phyloP scores from a whole-genome alignment of 2,113 vertebrate species.

The Nerophis lumbriciformis region DNA sequence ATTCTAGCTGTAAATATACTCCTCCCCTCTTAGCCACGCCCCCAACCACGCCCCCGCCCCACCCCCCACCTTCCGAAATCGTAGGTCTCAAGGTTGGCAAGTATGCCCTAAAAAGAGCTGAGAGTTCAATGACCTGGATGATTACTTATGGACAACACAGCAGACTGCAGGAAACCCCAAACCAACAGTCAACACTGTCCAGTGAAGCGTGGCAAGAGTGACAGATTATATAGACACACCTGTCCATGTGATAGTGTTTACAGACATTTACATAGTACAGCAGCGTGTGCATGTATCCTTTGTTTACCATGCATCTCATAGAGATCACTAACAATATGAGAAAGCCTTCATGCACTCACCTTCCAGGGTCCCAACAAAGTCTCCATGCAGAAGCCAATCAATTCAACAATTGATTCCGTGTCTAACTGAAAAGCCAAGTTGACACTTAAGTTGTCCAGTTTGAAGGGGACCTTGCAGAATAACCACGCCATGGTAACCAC shows the following conservation, averaged over 20 bases:
- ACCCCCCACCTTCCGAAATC: too few species aligned
- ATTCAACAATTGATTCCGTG: slow-evolving; percentile 41
- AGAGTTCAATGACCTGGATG: too few species aligned
- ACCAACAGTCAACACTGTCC: too few species aligned
- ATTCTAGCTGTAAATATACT: too few species aligned
- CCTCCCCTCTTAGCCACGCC: too few species aligned
- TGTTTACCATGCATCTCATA: not conserved
- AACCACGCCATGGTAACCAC: not conserved
- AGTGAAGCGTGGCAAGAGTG: not conserved
- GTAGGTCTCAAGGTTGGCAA: too few species aligned
- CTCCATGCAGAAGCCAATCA: slow-evolving; percentile 38
- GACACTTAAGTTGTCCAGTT: slow-evolving; percentile 44
- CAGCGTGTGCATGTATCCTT: not conserved
- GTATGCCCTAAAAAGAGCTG: too few species aligned
- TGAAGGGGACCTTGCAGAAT: not conserved
- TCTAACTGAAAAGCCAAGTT: slow-evolving; percentile 46
- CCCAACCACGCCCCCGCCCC: too few species aligned
- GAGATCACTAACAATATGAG: not conserved
- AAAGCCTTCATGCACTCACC: slow-evolving; percentile 7
- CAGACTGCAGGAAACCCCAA: too few species aligned
- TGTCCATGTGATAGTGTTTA: not conserved
- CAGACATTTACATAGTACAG: not conserved
- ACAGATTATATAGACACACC: not conserved
- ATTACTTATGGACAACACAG: too few species aligned
- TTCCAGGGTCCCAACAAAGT: slow-evolving; percentile 18